Percentiles rank a stretch among this genome's conserved stretches.
phyloP scores from a whole-genome alignment of 2,797 vertebrate species.

The Cossypha polioptera region DNA sequence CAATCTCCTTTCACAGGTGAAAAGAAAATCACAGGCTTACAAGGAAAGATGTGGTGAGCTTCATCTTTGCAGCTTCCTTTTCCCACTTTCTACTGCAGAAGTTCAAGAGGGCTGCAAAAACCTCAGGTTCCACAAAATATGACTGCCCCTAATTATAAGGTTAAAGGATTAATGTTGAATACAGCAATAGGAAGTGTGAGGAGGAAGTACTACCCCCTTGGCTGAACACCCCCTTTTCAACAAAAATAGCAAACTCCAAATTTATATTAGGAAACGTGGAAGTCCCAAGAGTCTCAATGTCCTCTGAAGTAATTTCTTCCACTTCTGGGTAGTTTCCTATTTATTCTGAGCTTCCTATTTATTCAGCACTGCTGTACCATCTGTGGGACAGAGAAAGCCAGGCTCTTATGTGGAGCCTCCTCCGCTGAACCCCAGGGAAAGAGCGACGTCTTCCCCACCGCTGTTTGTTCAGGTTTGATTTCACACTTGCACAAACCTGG shows the following conservation, averaged over 20 bases:
- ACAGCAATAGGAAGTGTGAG: not conserved
- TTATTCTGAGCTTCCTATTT: slow-evolving; percentile 42
- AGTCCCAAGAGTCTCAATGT: not conserved
- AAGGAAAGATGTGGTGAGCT: not conserved
- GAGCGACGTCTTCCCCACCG: fast-evolving
- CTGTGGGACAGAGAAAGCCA: not conserved
- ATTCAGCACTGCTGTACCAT: not conserved
- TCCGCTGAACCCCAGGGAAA: not conserved
- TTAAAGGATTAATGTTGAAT: not conserved
- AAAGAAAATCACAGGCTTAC: not conserved
- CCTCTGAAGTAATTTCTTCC: slow-evolving; percentile 43
- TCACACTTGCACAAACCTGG: not conserved
- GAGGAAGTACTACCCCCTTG: not conserved
- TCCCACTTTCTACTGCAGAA: not conserved
- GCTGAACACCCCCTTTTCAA: not conserved
- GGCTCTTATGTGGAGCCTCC: not conserved
- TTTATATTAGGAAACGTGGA: not conserved
- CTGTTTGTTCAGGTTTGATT: not conserved
- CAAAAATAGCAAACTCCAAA: slow-evolving; percentile 19
- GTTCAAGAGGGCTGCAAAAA: slow-evolving; percentile 19
- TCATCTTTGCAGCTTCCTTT: not conserved
- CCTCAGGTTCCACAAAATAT: slow-evolving; percentile 12
- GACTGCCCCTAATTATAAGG: not conserved
- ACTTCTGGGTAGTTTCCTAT: slow-evolving; percentile 1
- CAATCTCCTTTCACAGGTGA: not conserved